Evolutionary conservation across 2,113 vertebrate species (phyloP).

Genomic region (Nematolebias whitei): DNA sequence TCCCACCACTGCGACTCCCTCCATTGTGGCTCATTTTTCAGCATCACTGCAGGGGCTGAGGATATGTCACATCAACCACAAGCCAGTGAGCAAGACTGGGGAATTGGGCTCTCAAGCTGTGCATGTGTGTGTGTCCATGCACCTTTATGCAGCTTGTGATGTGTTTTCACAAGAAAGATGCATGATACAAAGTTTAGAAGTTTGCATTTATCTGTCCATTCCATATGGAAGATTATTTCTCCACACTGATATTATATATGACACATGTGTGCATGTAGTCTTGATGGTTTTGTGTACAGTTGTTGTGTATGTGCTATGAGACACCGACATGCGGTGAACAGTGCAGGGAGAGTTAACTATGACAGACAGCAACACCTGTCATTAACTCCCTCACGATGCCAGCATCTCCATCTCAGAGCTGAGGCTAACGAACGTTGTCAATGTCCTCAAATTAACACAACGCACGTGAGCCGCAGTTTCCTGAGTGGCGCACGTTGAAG

Average conservation of each 20-base stretch:
- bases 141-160: background rate
- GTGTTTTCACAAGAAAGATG: constrained; percentile 7
- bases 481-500: background rate
- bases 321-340: constrained; percentile 27
- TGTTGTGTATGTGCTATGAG: background rate
- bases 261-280: background rate
- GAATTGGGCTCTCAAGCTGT: constrained; percentile 48
- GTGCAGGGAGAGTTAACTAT: constrained; percentile 68
- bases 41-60: constrained; percentile 68
- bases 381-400: constrained; percentile 86
- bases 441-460: constrained; percentile 81
- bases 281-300: constrained; percentile 1
- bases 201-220: constrained; percentile 2
- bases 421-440: constrained; percentile 88
- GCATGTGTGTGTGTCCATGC: constrained; percentile 19
- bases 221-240: background rate
- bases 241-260: constrained; percentile 5
- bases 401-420: constrained; percentile 82
- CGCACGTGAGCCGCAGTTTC: constrained; percentile 5
- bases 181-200: constrained; percentile 2
- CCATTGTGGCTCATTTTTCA: constrained; percentile 60
- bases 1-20: constrained; percentile 43
- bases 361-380: constrained; percentile 90
- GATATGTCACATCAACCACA: constrained; percentile 79
- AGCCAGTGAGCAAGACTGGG: constrained; percentile 70